These are phyloP conservation scores for Corythoichthys intestinalis DNA, from an alignment of 2,113 vertebrate genomes.

Conservation along the genomic window DNA sequence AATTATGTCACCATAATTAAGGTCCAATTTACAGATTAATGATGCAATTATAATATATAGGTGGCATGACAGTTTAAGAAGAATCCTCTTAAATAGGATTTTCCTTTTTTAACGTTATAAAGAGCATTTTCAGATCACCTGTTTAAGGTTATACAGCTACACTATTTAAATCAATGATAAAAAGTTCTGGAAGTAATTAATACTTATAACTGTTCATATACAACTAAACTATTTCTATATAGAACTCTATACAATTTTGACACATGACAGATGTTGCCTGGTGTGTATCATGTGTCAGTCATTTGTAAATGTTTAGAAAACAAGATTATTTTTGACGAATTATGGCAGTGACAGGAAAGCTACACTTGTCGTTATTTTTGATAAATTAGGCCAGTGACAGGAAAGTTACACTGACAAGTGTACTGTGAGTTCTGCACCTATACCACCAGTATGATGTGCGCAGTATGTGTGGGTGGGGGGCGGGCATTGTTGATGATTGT, in stretches of 20 bases:
- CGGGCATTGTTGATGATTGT: background rate
- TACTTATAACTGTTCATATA: background rate
- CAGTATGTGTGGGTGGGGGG: background rate
- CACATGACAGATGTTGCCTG: background rate
- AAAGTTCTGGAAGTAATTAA: background rate
- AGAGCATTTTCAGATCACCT: conserved; percentile 21
- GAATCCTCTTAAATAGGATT: conserved; percentile 20
- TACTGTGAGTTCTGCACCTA: background rate
- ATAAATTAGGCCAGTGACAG: background rate
- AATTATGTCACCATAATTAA: conserved; percentile 55
- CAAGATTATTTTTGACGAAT: background rate
- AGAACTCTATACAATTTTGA: background rate
- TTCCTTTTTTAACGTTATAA: conserved; percentile 33
- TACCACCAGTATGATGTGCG: background rate
- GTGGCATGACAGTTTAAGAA: conserved; percentile 42
- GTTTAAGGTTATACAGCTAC: conserved; percentile 21
- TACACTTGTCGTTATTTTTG: no score
- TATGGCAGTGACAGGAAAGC: background rate
- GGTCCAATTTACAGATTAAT: conserved; percentile 47
- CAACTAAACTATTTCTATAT: no score
- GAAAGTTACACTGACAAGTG: background rate
- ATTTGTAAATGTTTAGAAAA: background rate
- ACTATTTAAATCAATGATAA: background rate
- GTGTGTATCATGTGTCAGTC: background rate
- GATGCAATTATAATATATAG: conserved; percentile 42